phyloP scores from a whole-genome alignment of 2,797 vertebrate species.

The Neosalanx taihuensis region DNA sequence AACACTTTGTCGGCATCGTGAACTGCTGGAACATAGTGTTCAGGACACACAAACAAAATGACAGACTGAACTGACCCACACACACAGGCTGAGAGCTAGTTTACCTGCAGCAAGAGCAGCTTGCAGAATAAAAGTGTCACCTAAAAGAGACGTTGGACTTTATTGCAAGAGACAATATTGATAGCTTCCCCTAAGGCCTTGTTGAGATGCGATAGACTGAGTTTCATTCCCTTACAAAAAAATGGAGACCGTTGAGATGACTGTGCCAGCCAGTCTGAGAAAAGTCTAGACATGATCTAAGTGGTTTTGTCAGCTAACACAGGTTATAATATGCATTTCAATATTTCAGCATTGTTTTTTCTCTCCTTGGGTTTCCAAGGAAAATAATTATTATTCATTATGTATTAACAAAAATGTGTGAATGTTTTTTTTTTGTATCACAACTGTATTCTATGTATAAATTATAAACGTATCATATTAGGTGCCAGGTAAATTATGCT shows the following conservation, averaged over 20 bases:
- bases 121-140: constrained; percentile 2
- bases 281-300: constrained; percentile 3
- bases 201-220: not conserved
- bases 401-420: too few species aligned
- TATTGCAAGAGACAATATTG: not conserved
- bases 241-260: not conserved
- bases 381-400: too few species aligned
- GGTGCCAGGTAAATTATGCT: not conserved
- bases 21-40: not conserved
- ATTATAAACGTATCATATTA: too few species aligned
- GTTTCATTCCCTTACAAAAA: constrained; percentile 1
- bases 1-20: not conserved
- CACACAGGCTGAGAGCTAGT: constrained; percentile 2
- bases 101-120: constrained; percentile 3
- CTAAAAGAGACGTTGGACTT: not conserved
- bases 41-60: not conserved
- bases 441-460: too few species aligned
- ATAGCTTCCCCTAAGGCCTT: not conserved
- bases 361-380: too few species aligned
- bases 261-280: not conserved
- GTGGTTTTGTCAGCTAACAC: not conserved
- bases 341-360: too few species aligned
- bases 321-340: not conserved
- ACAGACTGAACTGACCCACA: too few species aligned
- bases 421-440: too few species aligned